Conservation (phyloP, 2,113 vertebrate genomes). For the Psephotus haematonotus region DNA sequence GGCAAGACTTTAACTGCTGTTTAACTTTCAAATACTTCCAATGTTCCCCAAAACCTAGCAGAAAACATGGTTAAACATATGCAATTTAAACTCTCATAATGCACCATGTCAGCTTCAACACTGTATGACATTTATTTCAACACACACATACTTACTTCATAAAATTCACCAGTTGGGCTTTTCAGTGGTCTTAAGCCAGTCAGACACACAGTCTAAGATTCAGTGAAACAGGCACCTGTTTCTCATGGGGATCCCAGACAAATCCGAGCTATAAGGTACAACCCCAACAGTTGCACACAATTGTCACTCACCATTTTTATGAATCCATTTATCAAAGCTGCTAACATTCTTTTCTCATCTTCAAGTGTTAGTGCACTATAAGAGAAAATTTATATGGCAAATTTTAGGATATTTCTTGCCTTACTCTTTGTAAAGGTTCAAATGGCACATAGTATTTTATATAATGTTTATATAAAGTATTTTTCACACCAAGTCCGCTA, state of each 20-base stretch:
- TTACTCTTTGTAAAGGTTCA: not conserved
- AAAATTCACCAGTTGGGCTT: not conserved
- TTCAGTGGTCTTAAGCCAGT: not conserved
- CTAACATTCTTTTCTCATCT: conserved; percentile 90
- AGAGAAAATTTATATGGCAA: conserved; percentile 24
- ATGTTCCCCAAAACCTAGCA: not conserved
- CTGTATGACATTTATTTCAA: not conserved
- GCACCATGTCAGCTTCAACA: not conserved
- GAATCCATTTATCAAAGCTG: conserved; percentile 92
- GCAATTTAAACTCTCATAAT: not conserved
- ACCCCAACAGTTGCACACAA: not conserved
- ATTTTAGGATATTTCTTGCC: not conserved
- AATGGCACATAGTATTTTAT: not conserved
- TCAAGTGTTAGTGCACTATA: conserved; percentile 91
- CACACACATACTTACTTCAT: not conserved
- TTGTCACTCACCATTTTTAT: conserved; percentile 89
- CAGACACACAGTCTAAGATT: not conserved
- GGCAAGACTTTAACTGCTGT: not conserved
- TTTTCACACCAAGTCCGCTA: not conserved
- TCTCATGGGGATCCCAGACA: not conserved
- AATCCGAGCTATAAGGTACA: not conserved
- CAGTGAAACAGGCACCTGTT: not conserved
- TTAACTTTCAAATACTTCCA: not conserved
- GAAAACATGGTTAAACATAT: fast-evolving
- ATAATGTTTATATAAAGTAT: not conserved